These are phyloP conservation scores for Siniperca chuatsi DNA, from an alignment of 2,113 vertebrate species.

Conservation along the genomic window DNA sequence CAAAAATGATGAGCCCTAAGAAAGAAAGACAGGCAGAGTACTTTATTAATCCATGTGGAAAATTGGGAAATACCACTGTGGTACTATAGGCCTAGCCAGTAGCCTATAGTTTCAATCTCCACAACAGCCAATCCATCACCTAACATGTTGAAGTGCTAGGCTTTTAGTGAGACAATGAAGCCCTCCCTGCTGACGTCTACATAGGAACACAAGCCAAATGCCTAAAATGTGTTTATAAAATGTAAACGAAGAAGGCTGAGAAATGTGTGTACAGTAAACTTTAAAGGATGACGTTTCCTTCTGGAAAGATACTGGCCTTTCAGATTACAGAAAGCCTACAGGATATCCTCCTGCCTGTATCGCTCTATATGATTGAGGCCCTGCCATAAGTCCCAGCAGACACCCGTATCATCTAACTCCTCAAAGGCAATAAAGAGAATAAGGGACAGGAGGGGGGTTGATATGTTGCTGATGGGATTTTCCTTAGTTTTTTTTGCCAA, in stretches of 20 bases:
- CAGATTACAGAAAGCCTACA: conserved; percentile 36
- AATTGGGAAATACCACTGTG: not conserved
- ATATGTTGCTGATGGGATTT: conserved; percentile 56
- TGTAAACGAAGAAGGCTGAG: conserved; percentile 52
- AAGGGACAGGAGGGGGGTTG: conserved; percentile 19
- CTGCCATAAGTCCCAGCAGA: conserved; percentile 33
- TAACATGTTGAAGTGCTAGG: conserved; percentile 50
- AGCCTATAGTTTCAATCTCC: conserved; percentile 30
- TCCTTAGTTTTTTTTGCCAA: conserved; percentile 8
- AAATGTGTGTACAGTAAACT: conserved; percentile 47
- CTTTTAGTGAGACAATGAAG: conserved; percentile 60
- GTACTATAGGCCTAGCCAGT: not conserved
- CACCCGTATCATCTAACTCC: conserved; percentile 38
- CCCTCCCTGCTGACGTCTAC: conserved; percentile 43
- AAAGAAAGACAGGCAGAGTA: conserved; percentile 10
- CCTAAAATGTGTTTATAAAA: conserved; percentile 13
- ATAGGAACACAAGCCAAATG: conserved; percentile 38
- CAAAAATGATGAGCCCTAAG: not conserved
- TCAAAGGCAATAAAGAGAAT: conserved; percentile 44
- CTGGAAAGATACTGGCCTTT: conserved; percentile 33
- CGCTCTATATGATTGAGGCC: conserved; percentile 13
- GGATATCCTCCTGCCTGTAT: conserved; percentile 28
- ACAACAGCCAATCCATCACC: conserved; percentile 45
- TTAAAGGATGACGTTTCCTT: conserved; percentile 29
- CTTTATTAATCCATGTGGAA: conserved; percentile 10